Percentiles rank a stretch among this genome's conserved stretches.
Evolutionary conservation across 92 coral and sea anemone species (phyloP).

Genomic region (Scolanthus callimorphus): DNA sequence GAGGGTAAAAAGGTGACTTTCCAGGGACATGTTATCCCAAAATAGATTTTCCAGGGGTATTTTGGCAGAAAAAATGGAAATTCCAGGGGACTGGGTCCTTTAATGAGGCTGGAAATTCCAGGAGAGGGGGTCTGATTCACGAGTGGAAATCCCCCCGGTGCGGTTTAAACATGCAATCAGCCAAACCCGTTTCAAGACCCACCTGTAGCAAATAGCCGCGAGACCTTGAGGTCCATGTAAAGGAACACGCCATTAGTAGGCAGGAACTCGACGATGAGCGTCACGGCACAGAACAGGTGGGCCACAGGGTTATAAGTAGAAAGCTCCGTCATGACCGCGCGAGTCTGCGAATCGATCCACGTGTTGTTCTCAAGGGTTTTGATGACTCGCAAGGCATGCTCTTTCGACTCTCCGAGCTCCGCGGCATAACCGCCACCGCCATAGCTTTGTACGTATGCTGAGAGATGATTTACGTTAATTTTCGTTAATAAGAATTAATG

Average conservation of each 20-base stretch:
- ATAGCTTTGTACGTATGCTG: conserved; percentile 63
- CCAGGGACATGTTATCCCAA: too few relatives aligned
- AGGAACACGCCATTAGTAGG: conserved; percentile 84
- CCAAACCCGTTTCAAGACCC: too few relatives aligned
- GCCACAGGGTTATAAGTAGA: conserved; percentile 72
- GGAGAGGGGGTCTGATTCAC: too few relatives aligned
- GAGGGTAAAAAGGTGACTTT: too few relatives aligned
- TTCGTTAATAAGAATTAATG: too few relatives aligned
- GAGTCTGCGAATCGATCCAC: conserved; percentile 85
- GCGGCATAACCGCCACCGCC: conserved; percentile 83
- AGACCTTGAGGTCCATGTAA: conserved; percentile 73
- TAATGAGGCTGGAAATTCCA: too few relatives aligned
- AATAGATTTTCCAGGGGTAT: too few relatives aligned
- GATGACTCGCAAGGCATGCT: conserved; percentile 50
- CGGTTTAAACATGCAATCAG: too few relatives aligned
- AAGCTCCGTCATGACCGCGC: conserved; percentile 70
- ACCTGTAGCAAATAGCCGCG: conserved; percentile 91
- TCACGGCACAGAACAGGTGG: conserved; percentile 83
- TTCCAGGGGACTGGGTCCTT: too few relatives aligned
- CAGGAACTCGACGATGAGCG: conserved; percentile 63
- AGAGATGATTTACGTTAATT: too few relatives aligned
- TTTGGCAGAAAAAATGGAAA: too few relatives aligned
- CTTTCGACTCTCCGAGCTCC: conserved; percentile 69
- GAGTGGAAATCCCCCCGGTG: too few relatives aligned
- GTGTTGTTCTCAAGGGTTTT: conserved; percentile 52